Percentiles rank a stretch among this genome's conserved stretches.
Conservation (phyloP, 2,797 vertebrate genomes). For the Tadarida brasiliensis region DNA sequence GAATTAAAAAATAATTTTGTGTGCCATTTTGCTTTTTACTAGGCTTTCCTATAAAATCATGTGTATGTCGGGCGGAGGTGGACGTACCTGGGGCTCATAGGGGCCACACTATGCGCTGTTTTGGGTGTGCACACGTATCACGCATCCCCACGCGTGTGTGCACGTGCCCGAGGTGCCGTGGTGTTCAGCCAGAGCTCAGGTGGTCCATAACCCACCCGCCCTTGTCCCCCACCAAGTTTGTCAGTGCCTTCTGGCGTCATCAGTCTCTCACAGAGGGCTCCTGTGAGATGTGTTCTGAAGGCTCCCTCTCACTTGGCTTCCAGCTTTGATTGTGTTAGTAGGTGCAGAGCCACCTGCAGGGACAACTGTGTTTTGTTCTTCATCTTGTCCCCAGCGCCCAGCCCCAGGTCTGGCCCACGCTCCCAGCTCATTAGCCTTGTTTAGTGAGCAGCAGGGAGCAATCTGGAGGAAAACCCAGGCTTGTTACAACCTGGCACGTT, state of each 20-base stretch:
- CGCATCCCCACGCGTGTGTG: accelerated
- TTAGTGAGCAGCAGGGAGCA: not conserved
- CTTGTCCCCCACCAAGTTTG: too few species aligned
- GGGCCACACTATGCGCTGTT: accelerated
- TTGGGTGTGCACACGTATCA: accelerated
- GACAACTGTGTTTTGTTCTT: not conserved
- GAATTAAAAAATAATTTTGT: not conserved
- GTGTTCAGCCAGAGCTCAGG: not conserved
- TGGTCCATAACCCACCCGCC: too few species aligned
- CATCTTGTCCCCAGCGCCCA: not conserved
- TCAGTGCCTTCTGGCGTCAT: not conserved
- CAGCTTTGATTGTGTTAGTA: not conserved
- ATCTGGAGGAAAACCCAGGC: not conserved
- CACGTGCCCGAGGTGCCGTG: not conserved
- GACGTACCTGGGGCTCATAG: not conserved
- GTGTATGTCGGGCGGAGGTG: not conserved
- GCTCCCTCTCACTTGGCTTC: not conserved
- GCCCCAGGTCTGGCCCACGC: not conserved
- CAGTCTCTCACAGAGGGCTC: not conserved
- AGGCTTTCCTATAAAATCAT: not conserved
- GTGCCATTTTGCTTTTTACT: not conserved
- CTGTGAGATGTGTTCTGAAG: not conserved
- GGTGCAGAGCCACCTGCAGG: not conserved
- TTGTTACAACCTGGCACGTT: not conserved
- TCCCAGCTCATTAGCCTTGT: not conserved